A percentile compares a stretch with the other conserved stretches of the same genome.
phyloP scores from a whole-genome alignment of 1,140 invertebrate species.

The Ceratoteleas bidentatus region DNA sequence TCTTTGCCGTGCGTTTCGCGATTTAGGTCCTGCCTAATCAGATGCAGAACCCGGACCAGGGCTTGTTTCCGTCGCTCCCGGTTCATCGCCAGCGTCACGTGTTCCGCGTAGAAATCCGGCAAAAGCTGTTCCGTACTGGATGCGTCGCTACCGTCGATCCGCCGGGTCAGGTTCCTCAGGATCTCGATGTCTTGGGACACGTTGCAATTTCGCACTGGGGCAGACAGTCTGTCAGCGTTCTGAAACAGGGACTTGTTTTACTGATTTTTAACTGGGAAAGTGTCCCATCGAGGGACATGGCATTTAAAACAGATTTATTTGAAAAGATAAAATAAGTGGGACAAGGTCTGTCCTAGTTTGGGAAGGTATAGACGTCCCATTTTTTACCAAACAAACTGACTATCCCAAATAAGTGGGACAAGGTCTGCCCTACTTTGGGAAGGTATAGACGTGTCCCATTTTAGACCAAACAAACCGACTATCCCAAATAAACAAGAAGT shows the following conservation, averaged over 20 bases:
- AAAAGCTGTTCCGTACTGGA: conserved; percentile 88
- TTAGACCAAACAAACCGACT: too few species aligned
- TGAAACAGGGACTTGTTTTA: too few species aligned
- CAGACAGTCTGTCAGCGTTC: conserved; percentile 86
- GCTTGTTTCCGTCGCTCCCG: conserved; percentile 91
- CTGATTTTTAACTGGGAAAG: too few species aligned
- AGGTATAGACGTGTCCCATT: too few species aligned
- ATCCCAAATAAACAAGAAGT: too few species aligned
- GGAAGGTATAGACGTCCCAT: too few species aligned
- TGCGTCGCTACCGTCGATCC: conserved; percentile 76
- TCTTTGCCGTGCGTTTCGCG: conserved; percentile 91
- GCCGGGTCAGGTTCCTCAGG: conserved; percentile 84
- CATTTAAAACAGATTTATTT: too few species aligned
- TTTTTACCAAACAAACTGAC: too few species aligned
- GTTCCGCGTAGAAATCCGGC: conserved; percentile 97
- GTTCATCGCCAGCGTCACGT: conserved; percentile 96
- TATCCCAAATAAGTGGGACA: not conserved
- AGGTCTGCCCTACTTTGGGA: too few species aligned
- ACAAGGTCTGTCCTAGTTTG: too few species aligned
- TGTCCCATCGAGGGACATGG: too few species aligned
- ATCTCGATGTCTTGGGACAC: conserved; percentile 88
- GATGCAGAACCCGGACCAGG: conserved; percentile 90
- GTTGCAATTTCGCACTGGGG: conserved; percentile 87
- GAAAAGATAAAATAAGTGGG: too few species aligned
- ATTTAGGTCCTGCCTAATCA: conserved; percentile 92